Base-by-base conservation (phyloP, 2,797 vertebrate genomes). In the Gambusia yucatana region DNA sequence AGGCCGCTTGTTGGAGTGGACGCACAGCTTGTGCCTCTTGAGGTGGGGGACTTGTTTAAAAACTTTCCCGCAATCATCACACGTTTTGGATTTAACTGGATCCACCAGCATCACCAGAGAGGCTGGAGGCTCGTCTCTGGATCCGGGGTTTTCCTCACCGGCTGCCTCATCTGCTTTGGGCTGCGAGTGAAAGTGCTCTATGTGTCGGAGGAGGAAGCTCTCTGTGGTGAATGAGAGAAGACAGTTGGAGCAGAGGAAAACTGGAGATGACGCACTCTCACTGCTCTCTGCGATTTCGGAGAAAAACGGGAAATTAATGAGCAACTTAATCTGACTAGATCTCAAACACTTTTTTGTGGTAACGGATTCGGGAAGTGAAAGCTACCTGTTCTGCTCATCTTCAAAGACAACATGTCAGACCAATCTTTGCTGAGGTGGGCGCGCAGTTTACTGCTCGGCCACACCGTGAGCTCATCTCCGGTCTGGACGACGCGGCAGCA, bases 401-500 rank as follows among this genome's bases (percentile, higher is more conserved):
- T 95, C 57, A 85, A 84, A 33, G 90, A 65, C 94, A 95, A 96
- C 80, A 93, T 86, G 67, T 93, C 93, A 69, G 83, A 84, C 95
- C 96, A 96, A 30, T 84, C 82, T 44, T 88, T 77, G 43, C 94
- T 95, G 9, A 95, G 92, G 9, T 74, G 83, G 46, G 61, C 1
- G 4, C 89, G 86, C 36, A 98, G 96, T 77, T 97, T 97, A 77
- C 95, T 95, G 14, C 97, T 96, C 88, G 98, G 98, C 98, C 98
- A 99, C 81, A 99, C 97, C 84, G 96, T 92, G 82, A 99, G 96
- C 94, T 97, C 96, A 83, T 98, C 97, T 50, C 98, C 98, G 0
- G 96, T 96, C 59, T 80, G 88, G 77, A 99, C 96, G 83, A 96
- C 92, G 36, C 97, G 95, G 87, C 97, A 97, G 61, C 96, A 96